A percentile compares a stretch with the other conserved stretches of the same genome.
These are phyloP conservation scores for Drosophila littoralis DNA, from an alignment of 1,140 invertebrate species.

Conservation along the genomic window DNA sequence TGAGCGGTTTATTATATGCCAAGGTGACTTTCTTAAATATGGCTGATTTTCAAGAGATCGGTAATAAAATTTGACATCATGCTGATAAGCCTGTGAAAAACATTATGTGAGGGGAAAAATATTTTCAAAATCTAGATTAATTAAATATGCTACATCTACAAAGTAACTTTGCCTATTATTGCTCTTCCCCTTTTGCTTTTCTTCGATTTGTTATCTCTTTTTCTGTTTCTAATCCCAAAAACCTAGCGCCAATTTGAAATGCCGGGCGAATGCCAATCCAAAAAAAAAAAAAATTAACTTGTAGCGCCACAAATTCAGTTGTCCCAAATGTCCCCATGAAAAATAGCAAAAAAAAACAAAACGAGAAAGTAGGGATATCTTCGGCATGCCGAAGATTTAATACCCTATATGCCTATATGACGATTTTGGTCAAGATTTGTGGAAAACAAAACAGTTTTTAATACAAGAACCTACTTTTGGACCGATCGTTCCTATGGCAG, in stretches of 20 bases:
- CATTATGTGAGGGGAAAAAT: neutral
- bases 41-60: neutral
- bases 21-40: slow-evolving; percentile 17
- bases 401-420: no score
- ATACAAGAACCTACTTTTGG: no score
- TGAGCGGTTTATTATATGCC: slow-evolving; percentile 50
- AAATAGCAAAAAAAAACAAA: slow-evolving; percentile 23
- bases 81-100: slow-evolving; percentile 30
- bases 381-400: no score
- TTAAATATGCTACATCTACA: neutral
- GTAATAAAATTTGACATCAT: slow-evolving; percentile 8
- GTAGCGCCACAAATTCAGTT: slow-evolving; percentile 62
- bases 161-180: no score
- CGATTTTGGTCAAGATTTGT: no score
- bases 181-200: no score
- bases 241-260: slow-evolving; percentile 15
- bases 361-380: neutral
- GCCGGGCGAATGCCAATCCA: slow-evolving; percentile 39
- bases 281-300: slow-evolving; percentile 28
- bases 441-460: no score
- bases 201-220: no score
- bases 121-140: no score
- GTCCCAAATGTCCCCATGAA: slow-evolving; percentile 60
- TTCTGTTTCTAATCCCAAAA: neutral
- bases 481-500: no score